Evolutionary conservation across 2,888 invertebrate genomes (phyloP), one percentile per base, ranked within the genome.

Genomic region (Agrotis clavis): DNA sequence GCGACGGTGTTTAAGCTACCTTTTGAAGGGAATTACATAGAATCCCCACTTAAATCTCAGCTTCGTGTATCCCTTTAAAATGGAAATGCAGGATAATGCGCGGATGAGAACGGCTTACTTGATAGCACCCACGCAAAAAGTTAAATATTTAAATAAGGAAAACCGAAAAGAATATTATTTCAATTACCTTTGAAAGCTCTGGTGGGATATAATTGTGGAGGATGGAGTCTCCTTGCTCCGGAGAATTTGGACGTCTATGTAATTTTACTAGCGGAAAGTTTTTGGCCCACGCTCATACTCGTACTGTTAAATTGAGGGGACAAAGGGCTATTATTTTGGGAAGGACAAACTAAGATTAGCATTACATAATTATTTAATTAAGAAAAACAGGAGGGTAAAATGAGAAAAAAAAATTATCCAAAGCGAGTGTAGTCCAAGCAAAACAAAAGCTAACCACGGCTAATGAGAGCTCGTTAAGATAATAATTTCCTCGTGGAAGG

Each of bases 291-390:
- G 25, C 45, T 21, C 62, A 59, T 64, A 72, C 45, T 21, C 62
- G 56, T 64, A 72, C 45, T 69, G 53, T 59, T 59, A 73, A 77
- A 74, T 62, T 76, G 73, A 61, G 60, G 69, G 77, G 67, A 84
- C 84, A 82, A 77, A 74, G 82, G 84, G 86, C 85, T 88, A 89
- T 90, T 88, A 89, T 88, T 87, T 84, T 70, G 79, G 84, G 81
- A 84, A 74, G 71, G 82, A 82, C 79, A 72, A 86, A 86, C 83
- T 86, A 83, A 89, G 91, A 94, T 93, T 92, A 88, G 89, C 93
- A 92, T 93, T 92, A 92, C 89, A 90, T 92, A 92, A 93, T 93
- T 92, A 88, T 83, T 81, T 86, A 91, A 92, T 89, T 89, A 86
- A 84, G 86, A 87, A 90, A 89, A 90, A 90, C 86, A 87, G 77